These are phyloP conservation scores for Hypselothyrea guttata DNA, from an alignment of 2,888 invertebrate genomes.

Conservation along the genomic window DNA sequence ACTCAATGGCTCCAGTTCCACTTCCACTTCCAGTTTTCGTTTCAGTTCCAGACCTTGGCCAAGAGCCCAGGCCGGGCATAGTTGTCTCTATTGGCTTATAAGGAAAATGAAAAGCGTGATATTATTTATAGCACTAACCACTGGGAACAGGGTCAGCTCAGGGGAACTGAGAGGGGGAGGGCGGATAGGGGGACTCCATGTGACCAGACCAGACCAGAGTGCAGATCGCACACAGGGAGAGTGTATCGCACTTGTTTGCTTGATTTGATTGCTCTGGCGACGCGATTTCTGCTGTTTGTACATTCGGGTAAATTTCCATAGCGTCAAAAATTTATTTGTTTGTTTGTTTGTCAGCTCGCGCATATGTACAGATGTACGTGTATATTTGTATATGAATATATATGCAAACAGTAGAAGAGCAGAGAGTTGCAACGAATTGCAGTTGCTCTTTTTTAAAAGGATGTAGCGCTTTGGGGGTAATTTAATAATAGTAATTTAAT, in stretches of 20 bases:
- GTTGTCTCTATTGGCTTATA: conserved; percentile 8
- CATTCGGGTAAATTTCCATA: conserved; percentile 69
- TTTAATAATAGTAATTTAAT: too few species aligned
- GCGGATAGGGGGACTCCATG: conserved; percentile 13
- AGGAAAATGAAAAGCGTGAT: conserved; percentile 36
- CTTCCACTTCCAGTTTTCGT: conserved; percentile 1
- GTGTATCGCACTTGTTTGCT: conserved; percentile 38
- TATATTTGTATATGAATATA: conserved; percentile 5
- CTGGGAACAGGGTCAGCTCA: too few species aligned
- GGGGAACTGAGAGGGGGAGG: too few species aligned
- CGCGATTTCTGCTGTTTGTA: conserved; percentile 47
- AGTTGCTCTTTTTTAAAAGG: conserved; percentile 13
- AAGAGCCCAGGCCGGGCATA: neutral
- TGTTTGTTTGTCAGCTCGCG: conserved; percentile 36
- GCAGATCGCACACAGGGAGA: neutral
- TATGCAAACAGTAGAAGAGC: neutral
- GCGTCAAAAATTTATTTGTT: conserved; percentile 61
- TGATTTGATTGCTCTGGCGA: conserved; percentile 45
- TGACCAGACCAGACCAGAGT: conserved; percentile 19
- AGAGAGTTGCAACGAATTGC: conserved; percentile 19
- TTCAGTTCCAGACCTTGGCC: conserved; percentile 16
- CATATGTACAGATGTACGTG: conserved; percentile 11
- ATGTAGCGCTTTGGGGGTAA: too few species aligned
- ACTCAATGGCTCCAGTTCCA: conserved; percentile 10
- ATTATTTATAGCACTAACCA: conserved; percentile 36